phyloP scores from a whole-genome alignment of 2,113 vertebrate species.

The Platysternon megacephalum region DNA sequence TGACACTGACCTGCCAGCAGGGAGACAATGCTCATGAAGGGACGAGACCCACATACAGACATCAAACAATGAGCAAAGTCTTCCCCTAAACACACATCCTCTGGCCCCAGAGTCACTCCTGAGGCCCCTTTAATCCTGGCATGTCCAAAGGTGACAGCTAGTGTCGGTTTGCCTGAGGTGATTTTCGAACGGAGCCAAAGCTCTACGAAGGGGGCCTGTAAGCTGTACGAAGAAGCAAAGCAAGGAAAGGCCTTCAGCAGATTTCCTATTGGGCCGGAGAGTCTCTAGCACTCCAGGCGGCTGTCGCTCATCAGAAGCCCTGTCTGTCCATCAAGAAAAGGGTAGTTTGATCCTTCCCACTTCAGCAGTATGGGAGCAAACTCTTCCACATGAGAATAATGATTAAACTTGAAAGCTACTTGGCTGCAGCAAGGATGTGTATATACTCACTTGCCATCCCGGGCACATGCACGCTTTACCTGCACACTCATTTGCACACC shows the following conservation, averaged over 20 bases:
- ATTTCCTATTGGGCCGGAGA: constrained; percentile 41
- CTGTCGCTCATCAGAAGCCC: neutral
- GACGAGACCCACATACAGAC: neutral
- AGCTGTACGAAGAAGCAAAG: neutral
- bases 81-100: neutral
- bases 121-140: neutral
- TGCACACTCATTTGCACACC: fast-evolving
- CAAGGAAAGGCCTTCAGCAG: neutral
- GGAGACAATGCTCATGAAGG: neutral
- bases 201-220: neutral
- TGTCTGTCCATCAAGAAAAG: neutral
- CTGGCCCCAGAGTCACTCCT: neutral
- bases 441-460: neutral
- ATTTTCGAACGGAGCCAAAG: neutral
- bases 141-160: neutral
- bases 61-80: neutral
- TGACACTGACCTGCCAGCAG: neutral
- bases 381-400: fast-evolving
- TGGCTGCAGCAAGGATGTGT: neutral
- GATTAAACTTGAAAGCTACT: neutral
- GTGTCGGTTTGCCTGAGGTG: neutral
- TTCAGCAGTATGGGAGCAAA: neutral
- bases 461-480: neutral
- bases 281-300: neutral
- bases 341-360: neutral